Conservation (phyloP, 1,140 invertebrate species). For the Oryctes rhinoceros region DNA sequence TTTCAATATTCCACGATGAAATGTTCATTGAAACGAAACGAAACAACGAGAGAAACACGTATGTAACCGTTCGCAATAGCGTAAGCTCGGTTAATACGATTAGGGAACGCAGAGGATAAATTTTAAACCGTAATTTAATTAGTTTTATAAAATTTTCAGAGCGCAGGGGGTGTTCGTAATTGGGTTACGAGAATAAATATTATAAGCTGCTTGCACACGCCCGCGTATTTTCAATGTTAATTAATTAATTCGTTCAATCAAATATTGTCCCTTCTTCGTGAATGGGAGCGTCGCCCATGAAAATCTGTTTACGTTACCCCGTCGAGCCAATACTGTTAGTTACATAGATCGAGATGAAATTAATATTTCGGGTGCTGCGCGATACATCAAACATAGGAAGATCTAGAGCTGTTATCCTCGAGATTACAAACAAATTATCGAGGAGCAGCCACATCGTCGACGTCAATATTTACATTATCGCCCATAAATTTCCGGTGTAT, state of each 20-base stretch:
- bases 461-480: background rate
- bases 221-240: background rate
- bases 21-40: too few species aligned
- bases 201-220: background rate
- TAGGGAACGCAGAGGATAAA: background rate
- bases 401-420: background rate
- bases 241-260: background rate
- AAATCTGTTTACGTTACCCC: background rate
- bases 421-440: slow-evolving; percentile 13
- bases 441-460: background rate
- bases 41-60: too few species aligned
- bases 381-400: slow-evolving; percentile 3
- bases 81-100: background rate
- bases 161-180: background rate
- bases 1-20: too few species aligned
- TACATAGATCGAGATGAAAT: background rate
- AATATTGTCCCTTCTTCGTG: background rate
- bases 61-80: too few species aligned
- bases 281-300: background rate
- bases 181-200: slow-evolving; percentile 12
- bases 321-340: slow-evolving; percentile 11
- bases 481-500: background rate
- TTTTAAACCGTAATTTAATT: background rate
- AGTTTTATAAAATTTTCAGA: slow-evolving; percentile 5
- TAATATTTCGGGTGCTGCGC: background rate